phyloP scores from a whole-genome alignment of 2,113 vertebrate species.

The Podilymbus podiceps region DNA sequence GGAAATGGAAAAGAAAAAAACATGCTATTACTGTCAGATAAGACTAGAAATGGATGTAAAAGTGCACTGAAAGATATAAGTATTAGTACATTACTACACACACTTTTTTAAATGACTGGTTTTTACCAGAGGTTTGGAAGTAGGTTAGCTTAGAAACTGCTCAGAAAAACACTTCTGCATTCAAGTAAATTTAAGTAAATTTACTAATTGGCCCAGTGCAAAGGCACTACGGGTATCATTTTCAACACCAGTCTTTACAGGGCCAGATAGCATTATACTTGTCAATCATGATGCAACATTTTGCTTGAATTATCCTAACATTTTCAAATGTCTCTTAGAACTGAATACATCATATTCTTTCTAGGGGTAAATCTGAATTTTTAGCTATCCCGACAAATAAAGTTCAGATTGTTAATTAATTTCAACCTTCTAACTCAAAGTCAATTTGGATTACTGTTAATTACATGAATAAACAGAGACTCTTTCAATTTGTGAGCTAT shows the following conservation, averaged over 20 bases:
- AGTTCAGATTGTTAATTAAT: constrained; percentile 18
- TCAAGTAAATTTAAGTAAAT: not conserved
- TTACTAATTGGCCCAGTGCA: not conserved
- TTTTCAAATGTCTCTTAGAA: not conserved
- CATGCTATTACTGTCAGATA: not conserved
- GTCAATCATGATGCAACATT: not conserved
- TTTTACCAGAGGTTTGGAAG: not conserved
- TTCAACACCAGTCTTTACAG: not conserved
- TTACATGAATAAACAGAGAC: not conserved
- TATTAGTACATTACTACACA: not conserved
- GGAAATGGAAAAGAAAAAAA: not conserved
- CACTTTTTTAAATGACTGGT: not conserved
- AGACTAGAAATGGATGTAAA: not conserved
- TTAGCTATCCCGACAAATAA: constrained; percentile 5
- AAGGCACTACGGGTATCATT: rapidly evolving
- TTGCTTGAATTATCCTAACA: not conserved
- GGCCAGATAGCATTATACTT: not conserved
- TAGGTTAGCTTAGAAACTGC: not conserved
- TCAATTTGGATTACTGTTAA: constrained; percentile 20
- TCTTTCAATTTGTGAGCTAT: not conserved
- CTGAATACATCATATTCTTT: not conserved
- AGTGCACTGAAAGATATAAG: not conserved
- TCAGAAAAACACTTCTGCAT: not conserved
- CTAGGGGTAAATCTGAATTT: not conserved
- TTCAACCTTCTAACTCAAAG: not conserved